These are phyloP conservation scores for Prunella strophiata DNA, from an alignment of 2,797 vertebrate genomes.

Conservation along the genomic window DNA sequence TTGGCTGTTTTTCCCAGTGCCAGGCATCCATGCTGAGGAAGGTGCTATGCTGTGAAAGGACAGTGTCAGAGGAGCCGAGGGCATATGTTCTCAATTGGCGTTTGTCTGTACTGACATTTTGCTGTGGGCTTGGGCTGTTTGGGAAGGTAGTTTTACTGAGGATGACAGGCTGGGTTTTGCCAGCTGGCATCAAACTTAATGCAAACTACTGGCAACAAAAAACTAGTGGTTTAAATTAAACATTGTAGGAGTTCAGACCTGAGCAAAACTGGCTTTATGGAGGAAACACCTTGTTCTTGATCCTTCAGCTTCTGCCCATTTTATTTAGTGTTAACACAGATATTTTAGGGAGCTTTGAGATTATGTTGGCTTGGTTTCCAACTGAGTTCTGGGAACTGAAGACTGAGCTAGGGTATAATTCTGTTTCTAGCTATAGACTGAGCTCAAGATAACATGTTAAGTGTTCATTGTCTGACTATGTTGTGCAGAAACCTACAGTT, in stretches of 20 bases:
- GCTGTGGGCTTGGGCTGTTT: not conserved
- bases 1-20: slow-evolving; percentile 7
- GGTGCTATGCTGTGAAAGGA: not conserved
- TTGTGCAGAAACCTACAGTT: slow-evolving; percentile 3
- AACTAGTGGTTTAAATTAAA: not conserved
- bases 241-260: not conserved
- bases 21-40: not conserved
- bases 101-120: not conserved
- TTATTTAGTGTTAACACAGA: not conserved
- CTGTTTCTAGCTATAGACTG: not conserved
- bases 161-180: slow-evolving; percentile 1
- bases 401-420: not conserved
- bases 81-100: not conserved
- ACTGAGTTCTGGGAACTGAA: slow-evolving; percentile 13
- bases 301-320: not conserved
- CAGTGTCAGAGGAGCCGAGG: not conserved
- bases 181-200: not conserved
- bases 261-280: not conserved
- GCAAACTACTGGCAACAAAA: not conserved
- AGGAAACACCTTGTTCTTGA: not conserved
- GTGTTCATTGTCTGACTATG: not conserved
- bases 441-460: slow-evolving; percentile 13
- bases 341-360: not conserved
- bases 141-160: not conserved
- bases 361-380: not conserved